Conservation (phyloP, 1,140 invertebrate species). For the Aporrectodea caliginosa region DNA sequence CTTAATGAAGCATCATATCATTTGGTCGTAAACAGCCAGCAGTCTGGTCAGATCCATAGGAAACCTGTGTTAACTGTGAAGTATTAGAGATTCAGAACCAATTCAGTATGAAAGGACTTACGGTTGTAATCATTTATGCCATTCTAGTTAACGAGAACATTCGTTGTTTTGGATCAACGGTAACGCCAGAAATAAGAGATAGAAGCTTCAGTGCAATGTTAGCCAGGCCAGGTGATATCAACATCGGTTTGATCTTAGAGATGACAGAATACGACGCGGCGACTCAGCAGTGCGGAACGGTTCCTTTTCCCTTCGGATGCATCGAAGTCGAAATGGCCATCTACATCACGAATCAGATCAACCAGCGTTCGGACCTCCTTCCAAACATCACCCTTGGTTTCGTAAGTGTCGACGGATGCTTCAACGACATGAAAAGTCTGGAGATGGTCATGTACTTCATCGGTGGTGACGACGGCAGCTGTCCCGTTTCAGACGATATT, state of each 20-base stretch:
- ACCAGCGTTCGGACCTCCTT: conserved; percentile 57
- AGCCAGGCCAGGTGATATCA: not conserved
- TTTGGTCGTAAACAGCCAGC: no score
- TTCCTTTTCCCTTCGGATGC: not conserved
- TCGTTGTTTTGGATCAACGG: no score
- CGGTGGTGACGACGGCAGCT: conserved; percentile 60
- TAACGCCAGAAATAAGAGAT: no score
- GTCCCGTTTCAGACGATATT: not conserved
- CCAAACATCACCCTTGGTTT: conserved; percentile 66
- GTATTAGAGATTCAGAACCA: no score
- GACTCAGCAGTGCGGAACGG: not conserved
- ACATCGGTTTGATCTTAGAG: not conserved
- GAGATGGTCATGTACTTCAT: not conserved
- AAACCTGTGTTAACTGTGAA: no score
- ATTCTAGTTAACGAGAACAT: no score
- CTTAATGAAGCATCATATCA: no score
- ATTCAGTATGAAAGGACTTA: no score
- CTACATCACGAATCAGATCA: conserved; percentile 60
- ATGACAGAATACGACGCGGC: not conserved
- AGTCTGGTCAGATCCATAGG: no score
- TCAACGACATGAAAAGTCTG: conserved; percentile 69
- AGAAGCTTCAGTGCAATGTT: not conserved
- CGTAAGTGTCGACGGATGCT: conserved; percentile 71
- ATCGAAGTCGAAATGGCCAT: not conserved
- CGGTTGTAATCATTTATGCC: no score